Base-by-base conservation (phyloP, 2,113 vertebrate species). In the Corythoichthys intestinalis region DNA sequence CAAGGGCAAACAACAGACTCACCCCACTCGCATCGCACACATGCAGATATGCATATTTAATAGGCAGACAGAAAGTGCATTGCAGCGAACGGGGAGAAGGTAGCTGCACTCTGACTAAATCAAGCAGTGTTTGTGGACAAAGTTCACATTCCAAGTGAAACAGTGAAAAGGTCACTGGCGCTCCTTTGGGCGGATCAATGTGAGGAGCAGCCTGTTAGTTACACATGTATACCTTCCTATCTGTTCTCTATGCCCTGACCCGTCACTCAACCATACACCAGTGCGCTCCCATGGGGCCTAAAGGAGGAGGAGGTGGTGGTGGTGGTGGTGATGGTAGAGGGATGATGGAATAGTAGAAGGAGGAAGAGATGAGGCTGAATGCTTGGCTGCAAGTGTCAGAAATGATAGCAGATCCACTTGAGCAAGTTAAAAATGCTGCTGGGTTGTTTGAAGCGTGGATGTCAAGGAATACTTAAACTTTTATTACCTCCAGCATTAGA, bases 121-220 rank as follows among this genome's bases (percentile, higher is more conserved):
- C 65, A 39, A 75, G 50, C 46, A 13, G 17, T 49, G 57, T 67
- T 17, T 38, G 62, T 37, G 54, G 37, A 59, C 80, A 67, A 17
- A 56, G 65, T 38, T 67, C 72, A 52, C 64, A 3, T 65, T 56
- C 49, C 48, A 39, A 54, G 65, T 48, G 11, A 63, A 63, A 17
- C 13, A 71, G 77, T 75, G 80, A 85, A 63, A 82, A 85, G 84
- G 84, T 88, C 83, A 78, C 44, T 50, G 64, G 7, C 44, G 57
- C 71, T 66, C 65, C 74, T 77, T 47, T 73, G 67, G 83, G 79
- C 75, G 39, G 77, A 86, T 88, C 86, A 83, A 85, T 86, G 76
- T 69, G 44, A 35, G 62, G 76, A 66, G 67, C 76, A 72, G 81
- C 68, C 67, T 78, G 67, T 76, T 72, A 66, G 67, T 77, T 70